Evolutionary conservation across 2,888 invertebrate genomes (phyloP).

Genomic region (Heteromyza rotundicornis): DNA sequence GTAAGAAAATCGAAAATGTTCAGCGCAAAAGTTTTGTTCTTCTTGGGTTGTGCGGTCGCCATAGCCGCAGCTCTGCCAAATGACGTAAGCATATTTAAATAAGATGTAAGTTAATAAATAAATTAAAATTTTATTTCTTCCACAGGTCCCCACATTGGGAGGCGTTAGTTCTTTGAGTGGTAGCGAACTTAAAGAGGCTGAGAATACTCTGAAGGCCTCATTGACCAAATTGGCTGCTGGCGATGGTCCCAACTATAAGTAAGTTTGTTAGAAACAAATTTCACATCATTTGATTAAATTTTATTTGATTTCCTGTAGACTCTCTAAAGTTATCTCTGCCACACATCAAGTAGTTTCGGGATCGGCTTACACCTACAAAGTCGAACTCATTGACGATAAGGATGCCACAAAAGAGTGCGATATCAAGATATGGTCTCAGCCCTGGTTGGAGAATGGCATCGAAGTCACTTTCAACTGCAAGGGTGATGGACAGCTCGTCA

Average conservation of each 20-base stretch:
- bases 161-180: conserved; percentile 23
- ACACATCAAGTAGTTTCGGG: conserved; percentile 38
- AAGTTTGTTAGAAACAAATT: background rate
- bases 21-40: conserved; percentile 1
- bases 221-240: conserved; percentile 32
- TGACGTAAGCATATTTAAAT: background rate
- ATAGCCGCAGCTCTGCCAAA: background rate
- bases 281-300: background rate
- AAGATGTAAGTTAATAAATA: background rate
- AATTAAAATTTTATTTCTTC: background rate
- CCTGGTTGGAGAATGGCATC: conserved; percentile 39
- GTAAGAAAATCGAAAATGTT: conserved; percentile 8
- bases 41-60: background rate
- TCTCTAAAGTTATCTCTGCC: conserved; percentile 30
- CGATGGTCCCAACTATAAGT: conserved; percentile 36
- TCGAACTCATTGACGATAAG: conserved; percentile 33
- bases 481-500: conserved; percentile 32
- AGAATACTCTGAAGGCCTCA: conserved; percentile 28
- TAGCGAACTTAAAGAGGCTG: conserved; percentile 29
- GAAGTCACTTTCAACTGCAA: conserved; percentile 37
- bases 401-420: conserved; percentile 33
- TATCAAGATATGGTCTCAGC: conserved; percentile 39
- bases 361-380: conserved; percentile 27
- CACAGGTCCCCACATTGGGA: conserved; percentile 1
- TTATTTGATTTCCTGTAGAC: conserved; percentile 18